These are phyloP conservation scores for Atrichornis clamosus DNA, from an alignment of 2,113 vertebrate genomes.

Conservation along the genomic window DNA sequence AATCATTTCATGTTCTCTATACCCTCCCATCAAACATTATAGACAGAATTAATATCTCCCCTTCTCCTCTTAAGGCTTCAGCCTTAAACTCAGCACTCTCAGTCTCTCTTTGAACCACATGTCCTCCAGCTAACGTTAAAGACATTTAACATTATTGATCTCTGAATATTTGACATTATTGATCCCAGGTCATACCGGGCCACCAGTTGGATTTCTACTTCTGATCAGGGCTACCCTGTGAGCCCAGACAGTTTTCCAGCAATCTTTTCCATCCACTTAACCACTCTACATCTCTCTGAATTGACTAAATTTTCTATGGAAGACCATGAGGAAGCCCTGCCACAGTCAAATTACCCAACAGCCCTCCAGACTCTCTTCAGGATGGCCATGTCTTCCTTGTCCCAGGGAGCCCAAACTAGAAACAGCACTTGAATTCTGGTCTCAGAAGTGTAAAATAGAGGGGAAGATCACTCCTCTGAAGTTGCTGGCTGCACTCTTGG, in stretches of 20 bases:
- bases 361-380: neutral
- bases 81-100: neutral
- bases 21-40: neutral
- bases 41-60: neutral
- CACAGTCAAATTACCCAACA: neutral
- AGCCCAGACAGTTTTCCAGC: neutral
- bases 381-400: neutral
- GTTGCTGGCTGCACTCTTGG: neutral
- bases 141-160: neutral
- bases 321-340: rapidly evolving
- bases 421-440: neutral
- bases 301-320: neutral
- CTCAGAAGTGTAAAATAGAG: neutral
- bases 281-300: neutral
- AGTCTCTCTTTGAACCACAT: rapidly evolving
- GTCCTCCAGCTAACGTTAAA: neutral
- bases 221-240: neutral
- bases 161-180: neutral
- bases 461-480: neutral
- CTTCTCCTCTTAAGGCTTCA: neutral
- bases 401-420: neutral
- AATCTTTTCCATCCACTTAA: neutral
- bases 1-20: neutral
- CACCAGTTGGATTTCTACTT: neutral
- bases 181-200: neutral